These are phyloP conservation scores for Pandemis corylana DNA, from an alignment of 2,888 invertebrate genomes.

Conservation along the genomic window DNA sequence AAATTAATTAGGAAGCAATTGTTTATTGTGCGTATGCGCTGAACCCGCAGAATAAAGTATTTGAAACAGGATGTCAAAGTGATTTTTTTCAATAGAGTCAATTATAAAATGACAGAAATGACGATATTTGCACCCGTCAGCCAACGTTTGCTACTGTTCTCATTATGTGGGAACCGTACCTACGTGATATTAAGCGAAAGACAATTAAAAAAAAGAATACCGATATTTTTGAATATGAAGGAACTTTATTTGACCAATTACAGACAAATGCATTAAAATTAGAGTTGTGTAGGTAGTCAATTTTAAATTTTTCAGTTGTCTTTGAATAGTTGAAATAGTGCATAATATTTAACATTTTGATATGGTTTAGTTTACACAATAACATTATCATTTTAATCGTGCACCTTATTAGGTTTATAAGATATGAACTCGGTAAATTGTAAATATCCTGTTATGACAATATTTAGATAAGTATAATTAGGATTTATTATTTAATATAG, in stretches of 20 bases:
- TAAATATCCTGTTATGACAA: constrained; percentile 68
- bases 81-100: no score
- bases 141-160: no score
- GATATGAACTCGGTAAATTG: constrained; percentile 65
- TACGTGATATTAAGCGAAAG: neutral
- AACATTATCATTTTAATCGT: constrained; percentile 59
- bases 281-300: constrained; percentile 53
- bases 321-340: constrained; percentile 72
- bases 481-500: constrained; percentile 58
- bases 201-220: constrained; percentile 48
- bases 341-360: constrained; percentile 65
- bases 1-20: no score
- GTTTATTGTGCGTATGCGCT: no score
- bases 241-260: constrained; percentile 83
- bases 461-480: constrained; percentile 51
- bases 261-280: constrained; percentile 62
- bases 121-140: no score
- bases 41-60: no score
- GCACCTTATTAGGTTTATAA: constrained; percentile 66
- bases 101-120: no score
- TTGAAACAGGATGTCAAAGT: no score
- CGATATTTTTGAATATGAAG: constrained; percentile 66
- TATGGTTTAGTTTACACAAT: constrained; percentile 68
- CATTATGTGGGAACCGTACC: no score
- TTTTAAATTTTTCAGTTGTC: constrained; percentile 55